phyloP scores from a whole-genome alignment of 2,113 vertebrate species.

The Scophthalmus maximus region DNA sequence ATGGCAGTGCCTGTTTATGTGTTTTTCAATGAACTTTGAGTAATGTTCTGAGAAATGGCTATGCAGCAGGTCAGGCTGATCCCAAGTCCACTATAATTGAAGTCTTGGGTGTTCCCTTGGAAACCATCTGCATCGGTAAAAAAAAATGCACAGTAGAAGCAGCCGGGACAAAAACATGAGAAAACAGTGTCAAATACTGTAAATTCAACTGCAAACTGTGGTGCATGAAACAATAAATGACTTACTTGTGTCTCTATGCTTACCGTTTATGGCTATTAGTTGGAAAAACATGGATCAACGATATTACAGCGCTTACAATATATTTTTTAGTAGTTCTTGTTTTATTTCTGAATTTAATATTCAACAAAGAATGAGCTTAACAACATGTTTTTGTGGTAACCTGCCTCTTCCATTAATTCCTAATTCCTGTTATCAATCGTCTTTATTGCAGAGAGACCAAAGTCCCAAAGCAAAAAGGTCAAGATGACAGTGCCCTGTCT shows the following conservation, averaged over 20 bases:
- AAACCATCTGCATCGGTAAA: constrained; percentile 31
- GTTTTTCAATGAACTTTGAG: neutral
- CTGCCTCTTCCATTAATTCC: too few relatives aligned
- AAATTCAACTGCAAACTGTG: too few relatives aligned
- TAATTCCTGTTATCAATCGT: too few relatives aligned
- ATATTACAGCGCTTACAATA: too few relatives aligned
- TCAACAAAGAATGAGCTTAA: too few relatives aligned
- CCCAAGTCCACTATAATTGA: constrained; percentile 35
- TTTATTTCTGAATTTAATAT: too few relatives aligned
- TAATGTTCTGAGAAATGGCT: constrained; percentile 23
- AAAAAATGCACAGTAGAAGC: neutral
- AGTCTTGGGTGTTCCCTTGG: constrained; percentile 56
- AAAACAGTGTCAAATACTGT: neutral
- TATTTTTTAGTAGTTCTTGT: too few relatives aligned
- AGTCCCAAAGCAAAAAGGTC: constrained; percentile 1
- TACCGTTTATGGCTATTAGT: too few relatives aligned
- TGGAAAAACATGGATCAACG: too few relatives aligned
- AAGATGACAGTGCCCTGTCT: neutral
- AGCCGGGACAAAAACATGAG: neutral
- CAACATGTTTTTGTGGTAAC: too few relatives aligned
- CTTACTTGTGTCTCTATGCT: too few relatives aligned
- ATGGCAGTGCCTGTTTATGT: neutral
- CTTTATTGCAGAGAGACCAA: neutral
- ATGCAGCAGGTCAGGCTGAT: constrained; percentile 30
- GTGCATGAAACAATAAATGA: too few relatives aligned